A percentile compares a stretch with the other conserved stretches of the same genome.
Evolutionary conservation across 92 coral and sea anemone species (phyloP).

Genomic region (Micromussa lordhowensis): DNA sequence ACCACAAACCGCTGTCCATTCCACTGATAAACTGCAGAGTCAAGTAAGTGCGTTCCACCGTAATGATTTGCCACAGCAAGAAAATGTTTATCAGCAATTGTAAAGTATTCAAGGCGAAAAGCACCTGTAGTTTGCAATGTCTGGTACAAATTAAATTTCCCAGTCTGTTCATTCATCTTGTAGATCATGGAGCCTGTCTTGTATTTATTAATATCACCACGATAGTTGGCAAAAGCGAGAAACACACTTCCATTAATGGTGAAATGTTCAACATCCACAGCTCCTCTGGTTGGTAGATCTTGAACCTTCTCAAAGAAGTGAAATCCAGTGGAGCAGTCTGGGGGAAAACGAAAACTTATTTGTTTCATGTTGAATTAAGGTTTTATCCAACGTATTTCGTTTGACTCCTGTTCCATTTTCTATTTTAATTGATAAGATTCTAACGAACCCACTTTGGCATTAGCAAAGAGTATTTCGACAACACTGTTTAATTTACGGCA

Average conservation of each 20-base stretch:
- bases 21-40: background rate
- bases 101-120: conserved; percentile 19
- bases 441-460: too few species aligned
- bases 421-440: too few species aligned
- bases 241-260: background rate
- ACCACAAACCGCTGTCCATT: background rate
- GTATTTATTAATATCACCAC: background rate
- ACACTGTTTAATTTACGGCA: too few species aligned
- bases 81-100: conserved; percentile 28
- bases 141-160: background rate
- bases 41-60: background rate
- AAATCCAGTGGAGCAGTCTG: conserved; percentile 20
- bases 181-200: conserved; percentile 39
- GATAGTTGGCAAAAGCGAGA: conserved; percentile 39
- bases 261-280: too few species aligned
- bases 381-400: too few species aligned
- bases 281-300: background rate
- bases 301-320: conserved; percentile 52
- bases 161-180: background rate
- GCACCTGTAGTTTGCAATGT: conserved; percentile 29
- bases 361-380: too few species aligned
- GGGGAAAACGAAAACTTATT: background rate
- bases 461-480: too few species aligned
- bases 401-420: too few species aligned
- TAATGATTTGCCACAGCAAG: conserved; percentile 45